Base-by-base conservation (phyloP, 2,888 invertebrate species). In the Polydrusus cervinus region DNA sequence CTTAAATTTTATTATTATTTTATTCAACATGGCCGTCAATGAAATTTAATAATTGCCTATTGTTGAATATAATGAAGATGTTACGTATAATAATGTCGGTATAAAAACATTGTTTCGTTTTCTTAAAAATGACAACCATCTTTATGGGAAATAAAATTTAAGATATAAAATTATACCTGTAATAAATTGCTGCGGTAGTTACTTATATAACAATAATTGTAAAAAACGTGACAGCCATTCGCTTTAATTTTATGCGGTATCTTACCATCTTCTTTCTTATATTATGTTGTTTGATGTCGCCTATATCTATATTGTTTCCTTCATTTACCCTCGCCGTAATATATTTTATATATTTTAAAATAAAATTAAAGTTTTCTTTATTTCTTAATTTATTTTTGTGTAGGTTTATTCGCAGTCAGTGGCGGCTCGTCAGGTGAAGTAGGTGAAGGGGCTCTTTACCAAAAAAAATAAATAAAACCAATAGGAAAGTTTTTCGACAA, bases 1-100 rank as follows among this genome's bases (percentile, higher is more conserved):
- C 5, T 16, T 16, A 47, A 16, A 13, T 53, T 25, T 25, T 53
- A 53, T 53, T 64, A 64, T 49, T 64, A 64, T 64, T 64, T 49
- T 49, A 64, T 64, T 61, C 61, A 61, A 45, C 13, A 61, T 61
- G 61, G 61, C 61, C 40, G 61, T 64, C 64, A 64, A 64, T 64
- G 64, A 64, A 64, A 64, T 64, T 64, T 64, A 30, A 34, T 64
- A 64, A 64, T 64, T 25, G 14, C 64, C 64, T 14, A 64, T 64
- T 64, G 64, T 64, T 64, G 64, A 14, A 34, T 14, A 64, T 64
- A 64, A 64, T 64, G 53, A 16, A 25, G 25, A 53, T 53, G 53
- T 53, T 53, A 51, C 20, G 16, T 62, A 45, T n/a, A 62, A 62
- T 62, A 62, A 62, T 38, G 40, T 40, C 14, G 11, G 38, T 18